phyloP scores from a whole-genome alignment of 2,113 vertebrate species.

The Oenanthe melanoleuca region DNA sequence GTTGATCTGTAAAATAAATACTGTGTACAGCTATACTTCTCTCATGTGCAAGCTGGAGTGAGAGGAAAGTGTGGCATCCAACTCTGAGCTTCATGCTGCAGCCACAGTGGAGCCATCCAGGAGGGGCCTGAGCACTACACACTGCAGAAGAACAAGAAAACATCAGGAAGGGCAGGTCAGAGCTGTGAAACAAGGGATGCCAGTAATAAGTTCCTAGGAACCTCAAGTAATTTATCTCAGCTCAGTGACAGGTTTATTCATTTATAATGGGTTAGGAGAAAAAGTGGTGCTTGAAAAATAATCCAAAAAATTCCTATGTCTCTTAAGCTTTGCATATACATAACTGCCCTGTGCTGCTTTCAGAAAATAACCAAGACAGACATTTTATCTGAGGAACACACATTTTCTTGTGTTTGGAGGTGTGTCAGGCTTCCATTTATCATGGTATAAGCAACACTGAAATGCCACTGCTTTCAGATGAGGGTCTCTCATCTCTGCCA shows the following conservation, averaged over 20 bases:
- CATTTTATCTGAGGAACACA: not conserved
- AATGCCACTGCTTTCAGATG: conserved; percentile 7
- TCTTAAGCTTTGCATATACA: not conserved
- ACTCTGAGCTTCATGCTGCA: not conserved
- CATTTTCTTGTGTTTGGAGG: conserved; percentile 3
- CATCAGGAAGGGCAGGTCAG: not conserved
- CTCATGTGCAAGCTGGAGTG: not conserved
- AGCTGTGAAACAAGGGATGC: not conserved
- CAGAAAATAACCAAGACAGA: conserved; percentile 9
- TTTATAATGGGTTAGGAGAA: conserved; percentile 5
- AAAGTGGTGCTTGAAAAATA: not conserved
- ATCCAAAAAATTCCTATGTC: not conserved
- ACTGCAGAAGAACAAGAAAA: fast-evolving
- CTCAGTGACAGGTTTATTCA: conserved; percentile 23
- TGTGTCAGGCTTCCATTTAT: conserved; percentile 11
- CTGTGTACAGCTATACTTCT: not conserved
- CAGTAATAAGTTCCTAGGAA: conserved; percentile 23
- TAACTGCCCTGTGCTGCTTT: not conserved
- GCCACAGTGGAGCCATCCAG: not conserved
- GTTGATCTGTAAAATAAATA: not conserved
- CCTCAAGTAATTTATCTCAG: conserved; percentile 19
- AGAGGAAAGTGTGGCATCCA: not conserved
- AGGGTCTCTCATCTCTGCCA: not conserved
- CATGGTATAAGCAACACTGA: not conserved
- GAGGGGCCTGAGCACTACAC: not conserved